These are phyloP conservation scores for Subacronicta megacephala DNA, from an alignment of 2,888 invertebrate genomes.

Conservation along the genomic window DNA sequence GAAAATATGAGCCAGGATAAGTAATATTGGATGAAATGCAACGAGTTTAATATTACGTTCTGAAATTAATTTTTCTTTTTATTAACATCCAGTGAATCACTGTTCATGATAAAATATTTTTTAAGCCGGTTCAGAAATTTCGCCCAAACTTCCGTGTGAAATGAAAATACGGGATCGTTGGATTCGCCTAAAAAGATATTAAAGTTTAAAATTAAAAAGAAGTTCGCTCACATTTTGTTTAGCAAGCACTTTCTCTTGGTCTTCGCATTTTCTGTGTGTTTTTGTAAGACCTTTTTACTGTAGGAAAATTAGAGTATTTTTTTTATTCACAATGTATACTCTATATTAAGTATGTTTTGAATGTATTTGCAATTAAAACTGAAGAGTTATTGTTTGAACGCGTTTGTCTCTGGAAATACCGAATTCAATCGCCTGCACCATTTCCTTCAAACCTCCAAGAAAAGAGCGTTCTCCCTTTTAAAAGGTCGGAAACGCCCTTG, in stretches of 20 bases:
- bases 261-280: slow-evolving; percentile 11
- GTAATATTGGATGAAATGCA: slow-evolving; percentile 29
- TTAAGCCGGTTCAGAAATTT: slow-evolving; percentile 52
- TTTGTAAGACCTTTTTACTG: not conserved
- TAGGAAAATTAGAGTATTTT: not conserved
- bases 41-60: slow-evolving; percentile 25
- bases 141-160: slow-evolving; percentile 44
- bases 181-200: slow-evolving; percentile 43
- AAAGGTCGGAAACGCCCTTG: too few relatives aligned
- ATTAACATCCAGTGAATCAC: slow-evolving; percentile 56
- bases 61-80: slow-evolving; percentile 32
- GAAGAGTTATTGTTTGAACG: too few relatives aligned
- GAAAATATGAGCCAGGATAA: slow-evolving; percentile 9
- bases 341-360: too few relatives aligned
- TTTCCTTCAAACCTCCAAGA: too few relatives aligned
- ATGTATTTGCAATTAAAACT: too few relatives aligned
- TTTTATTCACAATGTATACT: too few relatives aligned
- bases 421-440: too few relatives aligned
- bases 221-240: slow-evolving; percentile 43
- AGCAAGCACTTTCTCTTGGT: slow-evolving; percentile 30
- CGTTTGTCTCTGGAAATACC: too few relatives aligned
- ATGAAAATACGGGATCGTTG: slow-evolving; percentile 45
- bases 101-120: slow-evolving; percentile 53
- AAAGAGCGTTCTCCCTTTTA: too few relatives aligned
- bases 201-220: slow-evolving; percentile 56